Evolutionary conservation across 2,113 vertebrate genomes (phyloP), one percentile per base, ranked within the genome.

Genomic region (Arizona elegans): DNA sequence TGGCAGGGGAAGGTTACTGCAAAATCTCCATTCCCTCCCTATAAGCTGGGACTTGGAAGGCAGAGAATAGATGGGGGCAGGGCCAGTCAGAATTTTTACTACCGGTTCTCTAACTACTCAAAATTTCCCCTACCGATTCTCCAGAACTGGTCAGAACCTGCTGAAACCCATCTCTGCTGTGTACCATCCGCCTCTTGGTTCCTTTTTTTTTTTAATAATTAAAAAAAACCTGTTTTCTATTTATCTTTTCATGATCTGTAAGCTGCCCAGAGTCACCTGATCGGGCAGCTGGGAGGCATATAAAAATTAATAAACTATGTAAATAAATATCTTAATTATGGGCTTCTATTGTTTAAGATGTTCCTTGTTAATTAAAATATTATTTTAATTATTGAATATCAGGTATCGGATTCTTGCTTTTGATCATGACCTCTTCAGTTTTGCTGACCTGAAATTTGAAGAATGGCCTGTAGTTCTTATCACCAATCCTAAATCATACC

Each of bases 391-490:
- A 93, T 4, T 96, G 92, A 23, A 92, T 15, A 94, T 1, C 62
- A 99, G 99, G 96, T 99, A 98, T 96, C 98, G 99, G 86, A 97
- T 99, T 91, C 97, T 99, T 94, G 99, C 97, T 0, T 98, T 99
- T 88, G 99, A 99, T 95, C 99, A 99, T 1, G 99, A 99, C 97
- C 98, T 99, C 94, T 96, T 99, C 91, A 99, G 99, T 95, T 99
- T 99, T 21, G 97, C 98, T 33, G 99, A 99, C 96, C 96, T 99
- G 93, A 98, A 24, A 75, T 99, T 99, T 95, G 98, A 98, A 52
- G 97, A 98, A 92, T 99, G 99, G 99, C 99, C 99, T 23, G 98
- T 97, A 1, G 96, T 99, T 94, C 97, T 99, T 92, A 98, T 99
- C 96, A 99, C 99, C 93, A 99, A 99, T 96, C 99, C 99, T 93